Base-by-base conservation (phyloP, 2,888 invertebrate species). In the Allacma fusca region DNA sequence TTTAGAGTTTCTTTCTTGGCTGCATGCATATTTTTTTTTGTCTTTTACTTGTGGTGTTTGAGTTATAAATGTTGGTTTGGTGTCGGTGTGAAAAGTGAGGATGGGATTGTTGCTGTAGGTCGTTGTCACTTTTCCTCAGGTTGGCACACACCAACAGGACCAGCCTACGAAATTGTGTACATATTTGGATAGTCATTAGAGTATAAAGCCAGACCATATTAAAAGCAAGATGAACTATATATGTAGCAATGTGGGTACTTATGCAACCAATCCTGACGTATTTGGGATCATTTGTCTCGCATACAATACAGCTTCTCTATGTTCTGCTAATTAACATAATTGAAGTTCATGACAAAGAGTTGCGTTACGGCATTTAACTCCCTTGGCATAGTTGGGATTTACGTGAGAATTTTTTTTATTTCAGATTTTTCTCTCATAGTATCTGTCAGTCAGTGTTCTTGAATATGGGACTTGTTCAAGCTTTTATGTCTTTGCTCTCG, bases 61-160 rank as follows among this genome's bases (percentile, higher is more conserved):
- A 16, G 19, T 50, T 13, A 50, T 40, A 50, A 50, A 2, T 50
- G 50, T 40, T 40, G 40, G 5, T 5, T 13, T 40, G 13, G 40
- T 5, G 40, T 9, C 40, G n/a, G n/a, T n/a, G n/a, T n/a, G n/a
- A n/a, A n/a, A n/a, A 34, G 34, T 34, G 50, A 50, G 50, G 50
- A 40, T 50, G 50, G n/a, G 4, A 50, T 50, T 50, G 50, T 50
- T 50, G 19, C n/a, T 50, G 50, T 50, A 50, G 50, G 50, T 50
- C 50, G 50, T 50, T 50, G 50, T 50, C 50, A 50, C 50, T 50
- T n/a, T 50, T 50, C 19, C 19, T 50, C n/a, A 2, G 4, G 50
- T 5, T 50, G 50, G 5, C 19, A 7, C 5, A 9, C 34, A 34
- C 34, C 34, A 34, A 34, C 34, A 9, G 34, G 9, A 50, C 5